Base-by-base conservation (phyloP, 2,888 invertebrate genomes). In the Hemaris fuciformis region DNA sequence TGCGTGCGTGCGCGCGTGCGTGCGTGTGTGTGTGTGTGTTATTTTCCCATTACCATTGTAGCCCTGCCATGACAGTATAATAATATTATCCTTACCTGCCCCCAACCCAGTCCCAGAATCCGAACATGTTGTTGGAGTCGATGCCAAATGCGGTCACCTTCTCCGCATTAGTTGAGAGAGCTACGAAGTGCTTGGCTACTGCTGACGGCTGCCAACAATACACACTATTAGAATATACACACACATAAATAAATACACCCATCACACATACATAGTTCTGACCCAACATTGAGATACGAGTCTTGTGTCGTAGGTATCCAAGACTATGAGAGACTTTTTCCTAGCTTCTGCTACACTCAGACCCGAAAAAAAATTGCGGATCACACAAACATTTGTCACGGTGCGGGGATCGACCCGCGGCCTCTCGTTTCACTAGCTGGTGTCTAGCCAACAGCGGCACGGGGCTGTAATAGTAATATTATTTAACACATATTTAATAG, bases 91-190 rank as follows among this genome's bases (percentile, higher is more conserved):
- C 66, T 81, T 94, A 98, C 80, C 99, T 96, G 73, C 99, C 99
- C 38, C 99, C 99, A 48, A 99, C 99, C 99, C 99, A 99, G 91
- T 99, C 99, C 99, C 99, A 99, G 90, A 99, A 99, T 22, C 97
- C 99, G 92, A 99, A 99, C 99, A 99, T 99, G 84, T 99, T 99
- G 72, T 96, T 96, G 69, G 97, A 95, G 85, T 99, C 97, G 76
- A 99, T 99, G 15, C 99, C 99, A 90, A 99, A 99, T 38, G 97
- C 98, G 22, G 96, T 96, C n/a, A 99, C 99, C 87, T 99, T 98
- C 69, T 95, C 94, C 22, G 93, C 95, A 86, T 99, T 99, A 0
- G 99, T 99, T 3, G 99, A 99, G 13, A 99, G 89, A 8, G 99
- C 99, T 2, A 99, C 99, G 88, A 99, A 99, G 87, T 99, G 99